Base-by-base conservation (phyloP, 2,888 invertebrate genomes). In the Cynaeus angustus region DNA sequence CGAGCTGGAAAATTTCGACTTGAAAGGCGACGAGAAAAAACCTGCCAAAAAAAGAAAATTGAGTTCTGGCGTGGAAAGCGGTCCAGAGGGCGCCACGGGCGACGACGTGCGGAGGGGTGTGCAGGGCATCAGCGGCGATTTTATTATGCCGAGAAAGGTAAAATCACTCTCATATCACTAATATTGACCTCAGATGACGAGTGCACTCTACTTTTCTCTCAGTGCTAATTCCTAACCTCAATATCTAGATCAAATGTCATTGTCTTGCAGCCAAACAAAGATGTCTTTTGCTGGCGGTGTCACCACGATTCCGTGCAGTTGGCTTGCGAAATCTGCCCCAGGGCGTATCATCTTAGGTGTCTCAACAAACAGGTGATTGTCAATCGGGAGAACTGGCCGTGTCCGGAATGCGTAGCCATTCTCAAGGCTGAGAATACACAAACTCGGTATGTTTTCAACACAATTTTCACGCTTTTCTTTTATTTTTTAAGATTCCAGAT, bases 281-380 rank as follows among this genome's bases (percentile, higher is more conserved):
- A 96, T 84, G 87, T 89, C 10, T 97, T 92, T 83, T 98, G 98
- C 84, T 98, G 97, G 97, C 87, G 94, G 72, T 98, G 98, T 80
- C 96, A 97, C 81, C 91, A 91, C 80, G 91, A 91, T 48, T 87
- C 88, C 0, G 86, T 87, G 0, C 89, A 89, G 10, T 84, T 90
- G 78, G 86, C 88, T 5, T 97, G 97, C 83, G 92, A 92, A 28
- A 91, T 92, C 13, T 98, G 98, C 83, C 93, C 94, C 1, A 88
- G 97, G 21, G 91, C 93, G 0, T 97, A 90, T 86, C 98, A 98
- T 86, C 87, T 87, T 9, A 92, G 91, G 81, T 98, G 98, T 85
- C 88, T 93, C 7, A 88, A 21, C 21, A 21, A 86, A 68, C 84
- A 86, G 30, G 85, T 86, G 1, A 81, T 87, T 5, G 81, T 85